Conservation (phyloP, 2,113 vertebrate genomes). For the Amblyornis subalaris region DNA sequence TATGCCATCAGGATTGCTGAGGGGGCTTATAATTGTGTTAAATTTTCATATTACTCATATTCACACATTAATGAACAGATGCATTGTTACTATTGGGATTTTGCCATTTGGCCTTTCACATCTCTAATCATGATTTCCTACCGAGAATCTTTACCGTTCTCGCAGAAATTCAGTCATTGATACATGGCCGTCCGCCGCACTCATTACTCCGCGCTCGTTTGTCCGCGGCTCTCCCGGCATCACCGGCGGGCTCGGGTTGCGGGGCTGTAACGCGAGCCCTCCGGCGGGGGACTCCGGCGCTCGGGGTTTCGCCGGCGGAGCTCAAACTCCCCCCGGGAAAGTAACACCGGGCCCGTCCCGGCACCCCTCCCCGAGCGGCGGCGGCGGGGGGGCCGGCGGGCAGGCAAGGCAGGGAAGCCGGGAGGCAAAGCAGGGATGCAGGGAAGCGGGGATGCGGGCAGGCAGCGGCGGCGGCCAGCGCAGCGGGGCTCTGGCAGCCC, state of each 20-base stretch:
- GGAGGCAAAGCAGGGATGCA: not conserved
- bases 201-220: not conserved
- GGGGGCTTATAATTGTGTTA: slow-evolving; percentile 54
- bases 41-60: slow-evolving; percentile 62
- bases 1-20: slow-evolving; percentile 16
- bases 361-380: not conserved
- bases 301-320: accelerated
- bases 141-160: slow-evolving; percentile 7
- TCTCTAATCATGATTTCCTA: slow-evolving; percentile 28
- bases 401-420: not conserved
- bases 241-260: not conserved
- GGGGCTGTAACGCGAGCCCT: not conserved
- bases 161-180: not conserved
- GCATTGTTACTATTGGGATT: slow-evolving; percentile 62
- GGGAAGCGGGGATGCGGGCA: not conserved
- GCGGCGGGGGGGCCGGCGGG: not conserved
- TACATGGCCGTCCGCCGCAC: not conserved
- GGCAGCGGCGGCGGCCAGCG: not conserved
- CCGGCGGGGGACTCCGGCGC: not conserved
- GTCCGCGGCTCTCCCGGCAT: not conserved
- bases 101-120: slow-evolving; percentile 57
- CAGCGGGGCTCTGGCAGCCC: not conserved
- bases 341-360: not conserved
- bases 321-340: not conserved
- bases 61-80: slow-evolving; percentile 59